These are phyloP conservation scores for Labroides dimidiatus DNA, from an alignment of 2,797 vertebrate species.

Conservation along the genomic window DNA sequence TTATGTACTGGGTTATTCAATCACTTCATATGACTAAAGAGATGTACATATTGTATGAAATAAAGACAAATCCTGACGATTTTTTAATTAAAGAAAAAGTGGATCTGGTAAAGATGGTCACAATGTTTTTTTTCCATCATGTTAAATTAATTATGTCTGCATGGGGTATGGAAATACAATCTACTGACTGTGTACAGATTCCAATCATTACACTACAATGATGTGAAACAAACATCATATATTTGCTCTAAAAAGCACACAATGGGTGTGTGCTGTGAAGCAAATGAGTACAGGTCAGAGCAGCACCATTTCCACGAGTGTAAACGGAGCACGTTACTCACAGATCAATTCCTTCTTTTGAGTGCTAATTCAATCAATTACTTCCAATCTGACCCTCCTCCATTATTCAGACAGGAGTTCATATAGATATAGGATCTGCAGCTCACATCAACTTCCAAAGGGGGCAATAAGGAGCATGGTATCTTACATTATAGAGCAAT, in stretches of 20 bases:
- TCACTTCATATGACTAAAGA: conserved; percentile 59
- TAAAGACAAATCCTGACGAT: conserved; percentile 55
- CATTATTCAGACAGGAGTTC: conserved; percentile 40
- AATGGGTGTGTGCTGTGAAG: conserved; percentile 23
- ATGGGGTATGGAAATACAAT: background rate
- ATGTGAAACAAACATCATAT: conserved; percentile 11
- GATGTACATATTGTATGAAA: conserved; percentile 84
- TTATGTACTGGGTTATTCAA: conserved; percentile 72
- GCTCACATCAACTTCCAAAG: conserved; percentile 7
- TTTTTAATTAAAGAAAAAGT: conserved; percentile 70
- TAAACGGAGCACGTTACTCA: conserved; percentile 61
- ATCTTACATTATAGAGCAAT: background rate
- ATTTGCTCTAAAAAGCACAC: conserved; percentile 35
- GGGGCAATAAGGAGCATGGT: conserved; percentile 15
- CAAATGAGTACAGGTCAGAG: conserved; percentile 62
- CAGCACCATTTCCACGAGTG: conserved; percentile 43
- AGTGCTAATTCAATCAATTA: conserved; percentile 67
- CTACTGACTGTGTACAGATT: background rate
- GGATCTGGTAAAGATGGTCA: conserved; percentile 41
- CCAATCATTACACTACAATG: background rate
- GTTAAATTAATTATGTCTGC: background rate
- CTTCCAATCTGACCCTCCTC: conserved; percentile 48
- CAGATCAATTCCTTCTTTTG: conserved; percentile 59
- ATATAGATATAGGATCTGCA: conserved; percentile 25
- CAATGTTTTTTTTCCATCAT: conserved; percentile 14